These are phyloP conservation scores for Hydrotaea diabolus DNA, from an alignment of 2,888 invertebrate genomes.

Conservation along the genomic window DNA sequence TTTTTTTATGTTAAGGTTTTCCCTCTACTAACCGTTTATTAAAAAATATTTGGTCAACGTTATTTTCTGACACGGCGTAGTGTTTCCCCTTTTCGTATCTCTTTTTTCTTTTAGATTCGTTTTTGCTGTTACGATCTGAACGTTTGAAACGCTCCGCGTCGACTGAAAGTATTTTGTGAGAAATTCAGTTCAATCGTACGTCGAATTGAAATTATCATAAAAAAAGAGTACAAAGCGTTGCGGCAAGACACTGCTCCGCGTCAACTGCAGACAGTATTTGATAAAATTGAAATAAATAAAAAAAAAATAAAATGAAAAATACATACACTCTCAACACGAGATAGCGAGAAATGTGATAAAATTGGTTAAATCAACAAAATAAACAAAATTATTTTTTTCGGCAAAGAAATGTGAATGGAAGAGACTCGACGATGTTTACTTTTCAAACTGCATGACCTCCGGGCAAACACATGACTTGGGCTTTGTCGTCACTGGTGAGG, in stretches of 20 bases:
- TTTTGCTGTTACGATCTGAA: slow-evolving; percentile 53
- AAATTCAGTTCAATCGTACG: slow-evolving; percentile 56
- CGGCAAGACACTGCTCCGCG: neutral
- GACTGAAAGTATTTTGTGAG: slow-evolving; percentile 65
- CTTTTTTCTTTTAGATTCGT: slow-evolving; percentile 25
- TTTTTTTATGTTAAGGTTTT: neutral
- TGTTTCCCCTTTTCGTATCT: neutral
- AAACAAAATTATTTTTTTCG: slow-evolving; percentile 54
- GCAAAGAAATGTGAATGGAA: slow-evolving; percentile 35
- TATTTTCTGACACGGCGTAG: slow-evolving; percentile 5
- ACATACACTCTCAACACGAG: slow-evolving; percentile 33
- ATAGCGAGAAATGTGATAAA: slow-evolving; percentile 53
- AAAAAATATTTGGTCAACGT: slow-evolving; percentile 34
- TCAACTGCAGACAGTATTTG: neutral
- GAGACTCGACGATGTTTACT: slow-evolving; percentile 11
- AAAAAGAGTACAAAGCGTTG: slow-evolving; percentile 42
- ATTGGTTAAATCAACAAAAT: slow-evolving; percentile 53
- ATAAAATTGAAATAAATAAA: neutral
- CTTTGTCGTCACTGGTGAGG: slow-evolving; percentile 32
- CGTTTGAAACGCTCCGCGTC: slow-evolving; percentile 61
- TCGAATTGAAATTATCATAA: slow-evolving; percentile 46
- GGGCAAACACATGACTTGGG: slow-evolving; percentile 62
- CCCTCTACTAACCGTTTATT: slow-evolving; percentile 58
- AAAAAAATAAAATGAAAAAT: slow-evolving; percentile 7
- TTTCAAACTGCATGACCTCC: slow-evolving; percentile 44